Evolutionary conservation across 2,888 invertebrate genomes (phyloP).

Genomic region (Spicauda simplicius): DNA sequence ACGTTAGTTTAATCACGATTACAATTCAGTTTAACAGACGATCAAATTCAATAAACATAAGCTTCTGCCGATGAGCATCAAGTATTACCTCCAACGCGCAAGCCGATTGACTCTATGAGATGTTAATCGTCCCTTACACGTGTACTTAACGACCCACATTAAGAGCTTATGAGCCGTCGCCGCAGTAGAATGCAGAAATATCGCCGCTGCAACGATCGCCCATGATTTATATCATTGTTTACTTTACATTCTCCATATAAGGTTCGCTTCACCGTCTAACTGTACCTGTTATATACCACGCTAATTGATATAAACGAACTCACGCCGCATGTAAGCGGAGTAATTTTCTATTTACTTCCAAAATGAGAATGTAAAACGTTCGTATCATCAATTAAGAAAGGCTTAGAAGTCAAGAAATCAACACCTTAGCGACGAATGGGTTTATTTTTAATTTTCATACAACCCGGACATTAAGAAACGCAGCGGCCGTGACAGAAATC

Average conservation of each 20-base stretch:
- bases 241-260: slow-evolving; percentile 27
- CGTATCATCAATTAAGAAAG: slow-evolving; percentile 29
- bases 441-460: slow-evolving; percentile 38
- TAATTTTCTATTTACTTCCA: slow-evolving; percentile 22
- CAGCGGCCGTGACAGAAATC: slow-evolving; percentile 79
- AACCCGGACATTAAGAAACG: slow-evolving; percentile 75
- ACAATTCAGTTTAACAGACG: not conserved
- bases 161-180: slow-evolving; percentile 2
- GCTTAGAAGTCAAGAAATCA: slow-evolving; percentile 19
- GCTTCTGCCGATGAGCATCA: not conserved
- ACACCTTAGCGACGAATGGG: slow-evolving; percentile 24
- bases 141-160: slow-evolving; percentile 17
- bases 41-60: not conserved
- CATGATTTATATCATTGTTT: slow-evolving; percentile 32
- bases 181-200: slow-evolving; percentile 20
- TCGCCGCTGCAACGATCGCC: slow-evolving; percentile 8
- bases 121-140: slow-evolving; percentile 10
- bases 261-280: slow-evolving; percentile 1
- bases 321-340: slow-evolving; percentile 12
- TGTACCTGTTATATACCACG: not conserved
- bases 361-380: slow-evolving; percentile 22
- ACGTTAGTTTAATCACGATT: not conserved
- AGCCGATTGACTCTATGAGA: not conserved
- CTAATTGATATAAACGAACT: slow-evolving; percentile 18
- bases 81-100: not conserved